These are phyloP conservation scores for Geotrupes spiniger DNA, from an alignment of 2,888 invertebrate genomes.

Conservation along the genomic window DNA sequence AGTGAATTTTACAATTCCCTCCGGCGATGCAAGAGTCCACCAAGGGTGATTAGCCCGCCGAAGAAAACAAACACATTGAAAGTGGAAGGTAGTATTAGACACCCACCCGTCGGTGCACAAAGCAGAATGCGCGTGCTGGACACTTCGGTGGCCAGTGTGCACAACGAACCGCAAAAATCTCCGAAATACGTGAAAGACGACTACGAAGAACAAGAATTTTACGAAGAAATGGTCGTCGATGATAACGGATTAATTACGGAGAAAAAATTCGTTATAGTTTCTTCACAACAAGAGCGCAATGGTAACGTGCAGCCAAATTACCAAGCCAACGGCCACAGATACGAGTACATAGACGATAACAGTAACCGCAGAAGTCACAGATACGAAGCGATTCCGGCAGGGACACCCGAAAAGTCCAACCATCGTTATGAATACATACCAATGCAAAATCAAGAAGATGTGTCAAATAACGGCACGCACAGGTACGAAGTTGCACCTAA, in stretches of 20 bases:
- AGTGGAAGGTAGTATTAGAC: conserved; percentile 30
- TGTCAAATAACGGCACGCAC: conserved; percentile 6
- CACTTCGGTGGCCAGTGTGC: conserved; percentile 22
- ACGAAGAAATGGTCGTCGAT: conserved; percentile 49
- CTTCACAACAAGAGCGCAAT: conserved; percentile 47
- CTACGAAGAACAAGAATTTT: conserved; percentile 47
- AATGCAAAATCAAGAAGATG: conserved; percentile 45
- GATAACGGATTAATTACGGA: conserved; percentile 45
- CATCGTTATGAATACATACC: conserved; percentile 57
- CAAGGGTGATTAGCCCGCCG: conserved; percentile 3
- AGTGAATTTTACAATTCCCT: conserved; percentile 61
- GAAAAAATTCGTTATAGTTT: conserved; percentile 43
- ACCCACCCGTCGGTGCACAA: conserved; percentile 48
- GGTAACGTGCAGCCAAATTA: conserved; percentile 25
- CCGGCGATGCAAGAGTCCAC: conserved; percentile 21
- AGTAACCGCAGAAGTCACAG: conserved; percentile 44
- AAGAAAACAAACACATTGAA: not conserved
- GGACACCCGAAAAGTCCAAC: conserved; percentile 48
- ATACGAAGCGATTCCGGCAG: conserved; percentile 55
- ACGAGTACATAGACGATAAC: conserved; percentile 45
- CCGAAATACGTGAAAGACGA: conserved; percentile 14
- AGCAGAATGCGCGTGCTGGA: conserved; percentile 37
- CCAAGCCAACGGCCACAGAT: conserved; percentile 31
- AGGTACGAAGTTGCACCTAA: conserved; percentile 61
- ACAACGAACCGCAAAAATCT: conserved; percentile 10